These are phyloP conservation scores for Xanthorhoe designata DNA, from an alignment of 2,888 invertebrate species.

Conservation along the genomic window DNA sequence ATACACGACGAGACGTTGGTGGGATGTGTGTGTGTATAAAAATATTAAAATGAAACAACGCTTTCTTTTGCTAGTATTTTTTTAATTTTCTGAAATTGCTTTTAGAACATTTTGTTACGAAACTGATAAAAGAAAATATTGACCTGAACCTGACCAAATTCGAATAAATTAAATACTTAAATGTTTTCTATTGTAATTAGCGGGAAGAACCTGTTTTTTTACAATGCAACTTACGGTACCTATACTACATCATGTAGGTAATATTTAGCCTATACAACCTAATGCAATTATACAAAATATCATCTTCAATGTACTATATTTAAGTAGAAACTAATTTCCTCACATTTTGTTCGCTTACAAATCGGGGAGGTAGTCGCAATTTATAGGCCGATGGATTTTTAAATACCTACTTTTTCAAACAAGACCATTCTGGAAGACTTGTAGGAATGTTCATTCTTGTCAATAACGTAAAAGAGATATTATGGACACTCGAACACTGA, in stretches of 20 bases:
- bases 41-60: conserved; percentile 27
- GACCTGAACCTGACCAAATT: conserved; percentile 65
- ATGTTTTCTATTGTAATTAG: conserved; percentile 65
- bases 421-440: conserved; percentile 11
- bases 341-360: conserved; percentile 73
- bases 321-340: conserved; percentile 73
- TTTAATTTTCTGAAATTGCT: conserved; percentile 70
- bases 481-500: not conserved
- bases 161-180: conserved; percentile 80
- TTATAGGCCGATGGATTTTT: conserved; percentile 26
- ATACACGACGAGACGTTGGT: no score
- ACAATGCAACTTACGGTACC: conserved; percentile 68
- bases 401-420: conserved; percentile 4
- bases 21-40: no score
- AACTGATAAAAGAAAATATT: conserved; percentile 56
- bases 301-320: conserved; percentile 74
- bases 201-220: conserved; percentile 70
- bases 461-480: not conserved
- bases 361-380: conserved; percentile 32
- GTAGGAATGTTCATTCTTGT: conserved; percentile 26
- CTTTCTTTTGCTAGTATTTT: conserved; percentile 56
- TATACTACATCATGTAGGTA: conserved; percentile 64
- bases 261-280: conserved; percentile 78
- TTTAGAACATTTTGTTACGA: conserved; percentile 30
- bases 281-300: conserved; percentile 84